Evolutionary conservation across 2,797 vertebrate species (phyloP).

Genomic region (Cirrhinus mrigala): DNA sequence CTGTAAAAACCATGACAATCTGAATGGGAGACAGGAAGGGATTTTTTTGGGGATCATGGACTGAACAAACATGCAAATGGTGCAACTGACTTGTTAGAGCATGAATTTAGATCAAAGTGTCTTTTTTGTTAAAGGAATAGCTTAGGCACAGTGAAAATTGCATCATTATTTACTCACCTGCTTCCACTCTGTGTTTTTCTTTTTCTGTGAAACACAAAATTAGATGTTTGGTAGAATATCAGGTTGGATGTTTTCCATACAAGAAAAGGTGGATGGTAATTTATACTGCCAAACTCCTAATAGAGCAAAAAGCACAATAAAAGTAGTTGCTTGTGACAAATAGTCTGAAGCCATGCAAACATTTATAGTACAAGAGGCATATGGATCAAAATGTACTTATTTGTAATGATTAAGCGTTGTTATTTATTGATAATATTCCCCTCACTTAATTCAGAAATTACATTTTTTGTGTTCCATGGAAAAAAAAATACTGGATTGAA

Average conservation of each 20-base stretch:
- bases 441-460: neutral
- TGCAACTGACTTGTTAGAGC: neutral
- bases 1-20: slow-evolving; percentile 15
- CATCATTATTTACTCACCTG: slow-evolving; percentile 7
- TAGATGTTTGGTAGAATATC: too few relatives aligned
- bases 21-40: slow-evolving; percentile 23
- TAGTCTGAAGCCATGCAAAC: neutral
- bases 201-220: neutral
- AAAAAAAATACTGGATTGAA: neutral
- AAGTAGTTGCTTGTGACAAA: neutral
- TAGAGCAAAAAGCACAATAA: neutral
- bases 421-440: neutral
- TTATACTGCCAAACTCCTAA: neutral
- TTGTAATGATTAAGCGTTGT: neutral
- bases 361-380: neutral
- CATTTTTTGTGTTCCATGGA: slow-evolving; percentile 1
- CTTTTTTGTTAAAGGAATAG: neutral
- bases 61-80: slow-evolving; percentile 26
- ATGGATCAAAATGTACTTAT: neutral
- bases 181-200: neutral
- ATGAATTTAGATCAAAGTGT: slow-evolving; percentile 16
- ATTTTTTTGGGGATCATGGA: slow-evolving; percentile 20
- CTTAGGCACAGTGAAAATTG: neutral
- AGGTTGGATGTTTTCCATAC: too few relatives aligned
- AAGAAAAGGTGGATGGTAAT: too few relatives aligned